Evolutionary conservation across 2,888 invertebrate genomes (phyloP).

Genomic region (Diogma glabrata): DNA sequence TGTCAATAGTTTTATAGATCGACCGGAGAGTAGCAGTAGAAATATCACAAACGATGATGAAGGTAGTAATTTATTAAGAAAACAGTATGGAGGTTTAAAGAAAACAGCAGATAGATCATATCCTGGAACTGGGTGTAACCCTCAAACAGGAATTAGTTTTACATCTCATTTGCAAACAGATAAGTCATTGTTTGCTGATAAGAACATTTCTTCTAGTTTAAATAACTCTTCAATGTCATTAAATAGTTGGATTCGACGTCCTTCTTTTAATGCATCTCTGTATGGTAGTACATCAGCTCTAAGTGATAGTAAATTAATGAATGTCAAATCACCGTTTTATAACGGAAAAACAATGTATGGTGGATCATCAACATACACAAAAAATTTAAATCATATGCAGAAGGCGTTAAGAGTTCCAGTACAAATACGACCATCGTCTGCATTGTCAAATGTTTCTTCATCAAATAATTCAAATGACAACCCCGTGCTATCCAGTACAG

Average conservation of each 20-base stretch:
- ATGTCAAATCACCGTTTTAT: conserved; percentile 56
- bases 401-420: conserved; percentile 25
- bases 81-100: conserved; percentile 16
- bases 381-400: conserved; percentile 28
- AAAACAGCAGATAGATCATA: too few species aligned
- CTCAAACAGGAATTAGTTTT: conserved; percentile 27
- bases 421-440: conserved; percentile 28
- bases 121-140: conserved; percentile 19
- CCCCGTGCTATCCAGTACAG: conserved; percentile 41
- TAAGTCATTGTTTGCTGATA: conserved; percentile 32
- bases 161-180: conserved; percentile 32
- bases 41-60: neutral
- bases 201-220: conserved; percentile 23
- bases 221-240: conserved; percentile 34
- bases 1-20: conserved; percentile 18
- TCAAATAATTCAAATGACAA: conserved; percentile 22
- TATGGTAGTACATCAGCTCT: conserved; percentile 36
- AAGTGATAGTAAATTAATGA: conserved; percentile 32
- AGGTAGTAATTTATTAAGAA: conserved; percentile 16
- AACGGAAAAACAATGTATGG: conserved; percentile 63
- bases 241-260: conserved; percentile 28
- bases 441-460: conserved; percentile 26
- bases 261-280: conserved; percentile 33
- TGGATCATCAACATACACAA: conserved; percentile 52
- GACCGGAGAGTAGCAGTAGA: conserved; percentile 12